Conservation (phyloP, 1,140 invertebrate species). For the Sarcophaga peregrina region DNA sequence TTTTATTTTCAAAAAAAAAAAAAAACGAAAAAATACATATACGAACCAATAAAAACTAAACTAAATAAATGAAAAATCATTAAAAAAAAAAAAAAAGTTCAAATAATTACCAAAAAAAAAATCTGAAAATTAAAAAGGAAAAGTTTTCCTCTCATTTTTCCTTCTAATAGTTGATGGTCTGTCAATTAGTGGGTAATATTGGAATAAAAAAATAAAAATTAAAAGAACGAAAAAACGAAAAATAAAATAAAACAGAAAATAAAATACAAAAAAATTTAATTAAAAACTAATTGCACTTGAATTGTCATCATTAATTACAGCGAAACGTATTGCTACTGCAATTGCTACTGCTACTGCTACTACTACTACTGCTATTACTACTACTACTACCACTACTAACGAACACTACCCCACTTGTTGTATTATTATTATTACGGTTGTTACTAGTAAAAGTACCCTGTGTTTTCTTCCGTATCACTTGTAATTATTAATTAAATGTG, state of each 20-base stretch:
- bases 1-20: neutral
- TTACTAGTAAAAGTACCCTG: neutral
- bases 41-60: neutral
- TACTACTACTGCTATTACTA: neutral
- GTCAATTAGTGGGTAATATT: neutral
- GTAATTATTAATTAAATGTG: neutral
- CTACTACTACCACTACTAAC: neutral
- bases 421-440: neutral
- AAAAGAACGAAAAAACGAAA: slow-evolving; percentile 21
- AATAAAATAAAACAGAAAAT: neutral
- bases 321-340: neutral
- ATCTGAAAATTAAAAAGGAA: neutral
- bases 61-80: neutral
- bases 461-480: slow-evolving; percentile 5
- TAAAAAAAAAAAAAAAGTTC: neutral
- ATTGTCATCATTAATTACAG: slow-evolving; percentile 9
- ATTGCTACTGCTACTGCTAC: neutral
- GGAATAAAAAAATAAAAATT: neutral
- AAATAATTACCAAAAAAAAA: neutral
- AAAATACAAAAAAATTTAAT: neutral
- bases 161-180: neutral
- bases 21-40: neutral
- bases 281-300: slow-evolving; percentile 22
- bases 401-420: neutral
- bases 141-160: too few species aligned